phyloP scores from a whole-genome alignment of 1,140 invertebrate species.

The Diabrotica undecimpunctata region DNA sequence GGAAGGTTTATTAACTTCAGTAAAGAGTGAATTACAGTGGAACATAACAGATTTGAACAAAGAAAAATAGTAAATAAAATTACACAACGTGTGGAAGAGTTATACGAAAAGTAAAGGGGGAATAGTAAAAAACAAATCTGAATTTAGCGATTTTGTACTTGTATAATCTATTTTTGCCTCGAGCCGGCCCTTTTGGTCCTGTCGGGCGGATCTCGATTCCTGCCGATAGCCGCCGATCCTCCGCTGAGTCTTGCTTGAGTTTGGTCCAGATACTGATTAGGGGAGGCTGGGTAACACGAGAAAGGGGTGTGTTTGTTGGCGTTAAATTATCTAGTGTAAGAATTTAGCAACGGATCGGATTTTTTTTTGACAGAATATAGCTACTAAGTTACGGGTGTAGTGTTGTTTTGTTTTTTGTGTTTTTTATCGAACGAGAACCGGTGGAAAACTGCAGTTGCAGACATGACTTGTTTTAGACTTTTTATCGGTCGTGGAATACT shows the following conservation, averaged over 20 bases:
- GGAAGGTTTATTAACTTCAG: no score
- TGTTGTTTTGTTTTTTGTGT: neutral
- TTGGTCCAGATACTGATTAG: constrained; percentile 30
- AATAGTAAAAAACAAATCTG: no score
- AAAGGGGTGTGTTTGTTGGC: constrained; percentile 30
- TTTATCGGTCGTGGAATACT: neutral
- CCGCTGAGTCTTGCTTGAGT: constrained; percentile 18
- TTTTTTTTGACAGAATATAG: neutral
- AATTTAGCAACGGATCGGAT: neutral
- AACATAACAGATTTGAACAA: no score
- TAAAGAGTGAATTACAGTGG: no score
- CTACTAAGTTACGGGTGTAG: neutral
- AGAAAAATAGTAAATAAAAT: no score
- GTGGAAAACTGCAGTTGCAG: neutral
- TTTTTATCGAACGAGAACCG: neutral
- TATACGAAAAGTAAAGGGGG: no score
- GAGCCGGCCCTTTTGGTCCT: neutral
- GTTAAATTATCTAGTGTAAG: neutral
- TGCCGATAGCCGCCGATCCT: constrained; percentile 16
- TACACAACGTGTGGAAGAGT: no score
- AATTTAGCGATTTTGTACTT: neutral
- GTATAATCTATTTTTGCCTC: neutral
- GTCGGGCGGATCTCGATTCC: neutral
- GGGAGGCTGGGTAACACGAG: constrained; percentile 22
- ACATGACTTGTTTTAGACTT: neutral